Percentiles rank a stretch among this genome's conserved stretches.
phyloP scores from a whole-genome alignment of 2,888 invertebrate species.

The Clunio marinus region DNA sequence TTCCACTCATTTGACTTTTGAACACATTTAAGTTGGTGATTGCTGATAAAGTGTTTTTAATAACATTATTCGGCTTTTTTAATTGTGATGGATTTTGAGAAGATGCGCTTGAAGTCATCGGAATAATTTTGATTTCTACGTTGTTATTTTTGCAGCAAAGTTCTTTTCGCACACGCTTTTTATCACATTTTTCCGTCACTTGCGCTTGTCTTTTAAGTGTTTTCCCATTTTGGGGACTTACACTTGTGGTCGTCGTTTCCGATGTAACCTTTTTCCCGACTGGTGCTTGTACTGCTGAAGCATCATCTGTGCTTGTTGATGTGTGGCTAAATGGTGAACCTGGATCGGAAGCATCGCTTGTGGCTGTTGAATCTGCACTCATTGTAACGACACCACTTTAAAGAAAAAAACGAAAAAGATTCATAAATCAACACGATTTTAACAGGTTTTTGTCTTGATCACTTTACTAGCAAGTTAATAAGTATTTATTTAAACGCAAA shows the following conservation, averaged over 20 bases:
- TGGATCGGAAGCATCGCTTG: constrained; percentile 82
- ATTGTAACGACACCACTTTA: constrained; percentile 79
- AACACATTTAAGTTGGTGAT: constrained; percentile 47
- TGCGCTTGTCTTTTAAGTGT: constrained; percentile 23
- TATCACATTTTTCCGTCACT: constrained; percentile 32
- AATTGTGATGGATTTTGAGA: constrained; percentile 4
- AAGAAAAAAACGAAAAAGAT: constrained; percentile 38
- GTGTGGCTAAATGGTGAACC: constrained; percentile 75
- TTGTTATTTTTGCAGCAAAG: constrained; percentile 21
- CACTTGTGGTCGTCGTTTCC: constrained; percentile 42
- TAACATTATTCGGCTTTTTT: constrained; percentile 25
- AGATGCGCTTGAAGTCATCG: not conserved
- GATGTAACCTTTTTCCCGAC: constrained; percentile 46
- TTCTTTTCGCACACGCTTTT: constrained; percentile 24
- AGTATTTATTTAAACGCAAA: too few relatives aligned
- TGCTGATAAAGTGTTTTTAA: constrained; percentile 40
- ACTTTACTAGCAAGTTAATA: too few relatives aligned
- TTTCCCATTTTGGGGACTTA: constrained; percentile 43
- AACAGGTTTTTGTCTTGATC: too few relatives aligned
- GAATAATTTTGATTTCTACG: constrained; percentile 32
- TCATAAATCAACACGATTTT: not conserved
- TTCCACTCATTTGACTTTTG: constrained; percentile 54
- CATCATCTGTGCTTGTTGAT: constrained; percentile 42
- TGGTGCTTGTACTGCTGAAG: constrained; percentile 40
- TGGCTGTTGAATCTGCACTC: constrained; percentile 68